phyloP scores from a whole-genome alignment of 1,140 invertebrate genomes.

The Drosophila teissieri region DNA sequence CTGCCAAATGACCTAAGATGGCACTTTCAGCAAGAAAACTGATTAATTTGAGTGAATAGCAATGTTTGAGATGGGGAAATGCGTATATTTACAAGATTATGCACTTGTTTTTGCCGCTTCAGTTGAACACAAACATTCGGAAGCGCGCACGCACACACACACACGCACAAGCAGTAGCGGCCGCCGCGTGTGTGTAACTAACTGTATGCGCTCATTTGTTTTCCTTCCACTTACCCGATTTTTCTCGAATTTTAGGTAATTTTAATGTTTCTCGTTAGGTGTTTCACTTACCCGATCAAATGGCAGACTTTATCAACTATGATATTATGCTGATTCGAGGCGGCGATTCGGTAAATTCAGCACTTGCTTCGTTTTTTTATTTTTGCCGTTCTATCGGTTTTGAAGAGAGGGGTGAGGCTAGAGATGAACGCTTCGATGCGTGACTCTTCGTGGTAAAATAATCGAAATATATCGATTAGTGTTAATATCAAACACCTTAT shows the following conservation, averaged over 20 bases:
- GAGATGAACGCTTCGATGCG: not conserved
- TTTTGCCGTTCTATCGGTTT: conserved; percentile 7
- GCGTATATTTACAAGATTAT: not conserved
- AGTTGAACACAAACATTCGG: conserved; percentile 2
- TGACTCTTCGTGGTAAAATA: not conserved
- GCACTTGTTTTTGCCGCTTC: conserved; percentile 29
- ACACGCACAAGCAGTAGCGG: not conserved
- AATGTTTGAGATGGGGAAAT: not conserved
- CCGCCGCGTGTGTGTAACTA: conserved; percentile 14
- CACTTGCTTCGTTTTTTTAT: conserved; percentile 12
- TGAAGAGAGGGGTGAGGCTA: not conserved
- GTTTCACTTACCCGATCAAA: conserved; percentile 3
- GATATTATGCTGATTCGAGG: not conserved
- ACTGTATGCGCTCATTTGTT: conserved; percentile 1
- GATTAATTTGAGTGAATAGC: not conserved
- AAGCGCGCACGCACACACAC: not conserved
- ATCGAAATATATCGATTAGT: not conserved
- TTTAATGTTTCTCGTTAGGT: too few relatives aligned
- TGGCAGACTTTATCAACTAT: too few relatives aligned
- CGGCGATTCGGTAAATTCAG: not conserved
- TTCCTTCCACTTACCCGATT: not conserved
- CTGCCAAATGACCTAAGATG: not conserved
- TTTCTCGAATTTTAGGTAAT: not conserved
- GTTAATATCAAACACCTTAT: too few relatives aligned
- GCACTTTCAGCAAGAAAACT: too few relatives aligned